Base-by-base conservation (phyloP, 2,113 vertebrate species). In the Hyla sarda region DNA sequence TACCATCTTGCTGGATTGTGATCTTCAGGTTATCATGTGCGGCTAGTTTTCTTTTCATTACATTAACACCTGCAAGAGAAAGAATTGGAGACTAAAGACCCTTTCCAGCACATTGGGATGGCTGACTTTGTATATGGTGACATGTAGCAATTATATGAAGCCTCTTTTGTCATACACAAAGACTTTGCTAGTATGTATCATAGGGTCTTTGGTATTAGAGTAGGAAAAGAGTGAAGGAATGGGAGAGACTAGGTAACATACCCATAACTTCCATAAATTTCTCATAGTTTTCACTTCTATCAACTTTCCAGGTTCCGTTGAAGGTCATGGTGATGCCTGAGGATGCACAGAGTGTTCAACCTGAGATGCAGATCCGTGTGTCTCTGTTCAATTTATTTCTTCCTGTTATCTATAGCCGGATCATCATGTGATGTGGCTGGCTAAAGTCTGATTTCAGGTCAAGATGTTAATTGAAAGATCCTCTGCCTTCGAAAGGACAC, bases 231-330 rank as follows among this genome's bases (percentile, higher is more conserved):
- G n/a, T 50, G 14, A 50, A 11, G 7, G 16, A 25, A 83, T 56
- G 1, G 17, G 47, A 60, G 30, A 75, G 21, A 25, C 47, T 67
- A 5, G 16, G 32, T 83, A 37, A 87, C 96, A 96, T 93, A 99
- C 98, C 98, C 97, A 99, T 94, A 8, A 91, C 50, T 84, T 98
- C 96, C 97, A 98, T 96, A 90, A 98, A 96, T 88, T 96, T 96
- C 48, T 96, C 96, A 67, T 96, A 97, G 93, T 98, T 97, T 28
- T 97, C 96, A 50, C 14, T 97, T 60, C 85, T 93, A 76, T 97
- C 95, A 0, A 94, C 75, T 88, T 97, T 97, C 97, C 97, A 99
- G 21, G 89, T 93, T 14, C 97, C 97, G 0, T 96, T 89, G 32
- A 97, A 95, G 0, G 96, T 87, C 97, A 98, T 99, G 91, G 79